A percentile compares a stretch with the other conserved stretches of the same genome.
phyloP scores from a whole-genome alignment of 2,113 vertebrate genomes.

The Engraulis encrasicolus region DNA sequence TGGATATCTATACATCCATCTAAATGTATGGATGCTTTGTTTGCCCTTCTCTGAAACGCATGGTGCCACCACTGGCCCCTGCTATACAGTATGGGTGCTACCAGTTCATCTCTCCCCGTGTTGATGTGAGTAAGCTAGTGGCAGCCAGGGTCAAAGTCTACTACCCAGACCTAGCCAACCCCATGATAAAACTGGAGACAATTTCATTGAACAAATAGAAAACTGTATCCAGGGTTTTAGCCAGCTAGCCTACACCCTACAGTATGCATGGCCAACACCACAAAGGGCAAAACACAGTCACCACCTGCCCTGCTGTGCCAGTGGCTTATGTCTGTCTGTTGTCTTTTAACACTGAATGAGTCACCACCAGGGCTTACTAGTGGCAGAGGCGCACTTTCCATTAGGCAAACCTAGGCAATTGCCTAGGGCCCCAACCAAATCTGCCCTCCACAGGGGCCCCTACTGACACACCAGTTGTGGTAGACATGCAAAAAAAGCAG shows the following conservation, averaged over 20 bases:
- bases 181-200: conserved; percentile 39
- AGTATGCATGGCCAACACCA: neutral
- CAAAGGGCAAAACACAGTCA: conserved; percentile 13
- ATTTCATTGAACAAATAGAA: conserved; percentile 41
- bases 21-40: too few relatives aligned
- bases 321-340: neutral
- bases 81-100: too few relatives aligned
- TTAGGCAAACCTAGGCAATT: too few relatives aligned
- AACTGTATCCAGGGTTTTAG: neutral
- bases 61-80: too few relatives aligned
- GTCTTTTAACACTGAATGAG: neutral
- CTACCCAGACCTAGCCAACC: conserved; percentile 32
- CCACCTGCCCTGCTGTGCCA: conserved; percentile 1
- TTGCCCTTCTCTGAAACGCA: neutral
- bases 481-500: too few relatives aligned
- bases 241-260: too few relatives aligned
- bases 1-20: neutral
- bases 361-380: conserved; percentile 4
- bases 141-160: conserved; percentile 45
- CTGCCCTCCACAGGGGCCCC: too few relatives aligned
- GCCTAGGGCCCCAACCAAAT: too few relatives aligned
- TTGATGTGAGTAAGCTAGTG: conserved; percentile 5
- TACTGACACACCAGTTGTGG: too few relatives aligned
- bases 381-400: too few relatives aligned
- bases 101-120: neutral